Evolutionary conservation across 2,113 vertebrate species (phyloP).

Genomic region (Leucoraja erinaceus): DNA sequence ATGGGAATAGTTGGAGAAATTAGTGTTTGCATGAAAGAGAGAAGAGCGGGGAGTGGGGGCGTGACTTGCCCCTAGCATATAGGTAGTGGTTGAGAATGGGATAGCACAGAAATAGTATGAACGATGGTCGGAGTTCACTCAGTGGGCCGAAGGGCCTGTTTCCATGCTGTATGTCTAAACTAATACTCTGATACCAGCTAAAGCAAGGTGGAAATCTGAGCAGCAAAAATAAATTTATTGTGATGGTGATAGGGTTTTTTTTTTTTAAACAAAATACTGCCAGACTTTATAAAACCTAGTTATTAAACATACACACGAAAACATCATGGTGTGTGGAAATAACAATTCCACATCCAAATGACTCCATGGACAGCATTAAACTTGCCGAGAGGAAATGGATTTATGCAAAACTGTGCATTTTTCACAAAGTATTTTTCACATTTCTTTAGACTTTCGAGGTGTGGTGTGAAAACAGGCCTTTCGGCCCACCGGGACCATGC

Average conservation of each 20-base stretch:
- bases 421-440: too few relatives aligned
- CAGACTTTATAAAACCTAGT: not conserved
- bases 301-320: not conserved
- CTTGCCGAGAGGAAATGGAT: not conserved
- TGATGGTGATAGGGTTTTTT: not conserved
- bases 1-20: too few relatives aligned
- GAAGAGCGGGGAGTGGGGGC: too few relatives aligned
- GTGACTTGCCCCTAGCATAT: too few relatives aligned
- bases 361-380: not conserved
- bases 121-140: too few relatives aligned
- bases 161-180: not conserved
- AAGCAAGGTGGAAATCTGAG: not conserved
- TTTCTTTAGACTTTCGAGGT: too few relatives aligned
- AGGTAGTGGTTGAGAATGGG: too few relatives aligned
- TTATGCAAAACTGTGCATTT: not conserved
- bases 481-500: too few relatives aligned
- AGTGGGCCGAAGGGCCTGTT: too few relatives aligned
- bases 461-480: too few relatives aligned
- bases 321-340: not conserved
- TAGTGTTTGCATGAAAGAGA: too few relatives aligned
- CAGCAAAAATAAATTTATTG: not conserved
- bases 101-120: too few relatives aligned
- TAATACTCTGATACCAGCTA: not conserved
- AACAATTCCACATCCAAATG: not conserved
- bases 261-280: not conserved